Conservation (phyloP, 2,888 invertebrate genomes). For the Chirona hameri region DNA sequence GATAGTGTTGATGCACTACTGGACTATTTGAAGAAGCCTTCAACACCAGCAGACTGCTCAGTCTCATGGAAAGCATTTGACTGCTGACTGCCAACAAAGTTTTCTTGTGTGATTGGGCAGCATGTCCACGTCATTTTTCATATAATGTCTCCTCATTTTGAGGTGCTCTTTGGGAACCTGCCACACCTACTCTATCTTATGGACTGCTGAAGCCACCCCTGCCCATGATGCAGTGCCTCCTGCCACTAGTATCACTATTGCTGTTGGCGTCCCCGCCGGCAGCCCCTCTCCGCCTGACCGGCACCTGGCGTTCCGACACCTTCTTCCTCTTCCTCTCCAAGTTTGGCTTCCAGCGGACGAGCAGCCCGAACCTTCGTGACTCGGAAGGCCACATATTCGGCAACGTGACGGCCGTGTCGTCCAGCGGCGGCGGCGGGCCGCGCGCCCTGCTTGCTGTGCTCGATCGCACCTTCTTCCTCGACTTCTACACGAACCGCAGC, state of each 20-base stretch:
- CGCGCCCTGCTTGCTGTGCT: slow-evolving; percentile 83
- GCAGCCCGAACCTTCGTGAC: slow-evolving; percentile 74
- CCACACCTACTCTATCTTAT: too few species aligned
- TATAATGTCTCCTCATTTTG: too few species aligned
- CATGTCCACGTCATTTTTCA: too few species aligned
- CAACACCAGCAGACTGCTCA: too few species aligned
- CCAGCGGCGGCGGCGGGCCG: slow-evolving; percentile 35
- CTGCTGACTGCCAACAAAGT: too few species aligned
- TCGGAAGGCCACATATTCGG: slow-evolving; percentile 95
- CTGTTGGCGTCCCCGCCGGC: background rate
- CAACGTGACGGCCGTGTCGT: slow-evolving; percentile 68
- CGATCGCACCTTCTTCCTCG: slow-evolving; percentile 80
- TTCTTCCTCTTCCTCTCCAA: slow-evolving; percentile 90
- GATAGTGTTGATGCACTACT: too few species aligned
- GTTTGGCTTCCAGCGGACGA: slow-evolving; percentile 95
- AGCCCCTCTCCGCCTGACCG: slow-evolving; percentile 29
- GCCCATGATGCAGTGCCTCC: background rate
- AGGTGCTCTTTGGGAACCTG: too few species aligned
- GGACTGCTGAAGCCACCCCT: background rate
- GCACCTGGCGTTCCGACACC: slow-evolving; percentile 48
- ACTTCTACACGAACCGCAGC: slow-evolving; percentile 78
- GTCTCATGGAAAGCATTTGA: too few species aligned
- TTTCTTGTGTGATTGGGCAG: too few species aligned
- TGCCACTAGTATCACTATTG: background rate
- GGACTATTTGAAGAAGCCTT: too few species aligned